These are phyloP conservation scores for Pachyrhynchus sulphureomaculatus DNA, from an alignment of 1,140 invertebrate species.

Conservation along the genomic window DNA sequence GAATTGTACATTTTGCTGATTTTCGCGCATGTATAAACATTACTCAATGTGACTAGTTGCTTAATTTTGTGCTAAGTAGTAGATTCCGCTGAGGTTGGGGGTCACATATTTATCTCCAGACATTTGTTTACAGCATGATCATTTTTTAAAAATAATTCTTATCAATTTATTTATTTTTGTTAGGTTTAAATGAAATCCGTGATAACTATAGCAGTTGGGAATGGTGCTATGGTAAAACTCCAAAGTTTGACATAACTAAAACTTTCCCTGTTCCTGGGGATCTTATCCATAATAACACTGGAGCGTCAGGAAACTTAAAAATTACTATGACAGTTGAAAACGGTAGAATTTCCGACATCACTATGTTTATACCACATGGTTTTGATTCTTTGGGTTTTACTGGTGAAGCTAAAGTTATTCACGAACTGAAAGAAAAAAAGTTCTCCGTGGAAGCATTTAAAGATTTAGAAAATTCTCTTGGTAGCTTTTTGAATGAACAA, in stretches of 20 bases:
- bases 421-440: constrained; percentile 42
- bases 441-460: constrained; percentile 45
- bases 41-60: too few relatives aligned
- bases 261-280: constrained; percentile 40
- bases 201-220: constrained; percentile 76
- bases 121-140: constrained; percentile 6
- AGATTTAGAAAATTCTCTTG: constrained; percentile 40
- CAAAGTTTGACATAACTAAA: constrained; percentile 70
- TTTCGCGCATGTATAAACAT: too few relatives aligned
- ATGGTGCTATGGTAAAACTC: constrained; percentile 87
- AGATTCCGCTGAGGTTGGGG: background rate
- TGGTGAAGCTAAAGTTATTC: constrained; percentile 45
- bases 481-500: constrained; percentile 39
- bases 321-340: constrained; percentile 46
- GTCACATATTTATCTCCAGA: background rate
- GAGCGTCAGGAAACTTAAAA: constrained; percentile 35
- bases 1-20: too few relatives aligned
- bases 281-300: constrained; percentile 26
- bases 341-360: constrained; percentile 44
- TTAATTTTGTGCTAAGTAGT: too few relatives aligned
- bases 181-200: constrained; percentile 67
- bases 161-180: background rate
- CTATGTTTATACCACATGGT: constrained; percentile 42
- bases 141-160: too few relatives aligned
- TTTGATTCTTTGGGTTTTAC: constrained; percentile 40